Percentiles rank a stretch among this genome's conserved stretches.
Evolutionary conservation across 2,797 vertebrate species (phyloP).

Genomic region (Phrynocephalus guinanensis): DNA sequence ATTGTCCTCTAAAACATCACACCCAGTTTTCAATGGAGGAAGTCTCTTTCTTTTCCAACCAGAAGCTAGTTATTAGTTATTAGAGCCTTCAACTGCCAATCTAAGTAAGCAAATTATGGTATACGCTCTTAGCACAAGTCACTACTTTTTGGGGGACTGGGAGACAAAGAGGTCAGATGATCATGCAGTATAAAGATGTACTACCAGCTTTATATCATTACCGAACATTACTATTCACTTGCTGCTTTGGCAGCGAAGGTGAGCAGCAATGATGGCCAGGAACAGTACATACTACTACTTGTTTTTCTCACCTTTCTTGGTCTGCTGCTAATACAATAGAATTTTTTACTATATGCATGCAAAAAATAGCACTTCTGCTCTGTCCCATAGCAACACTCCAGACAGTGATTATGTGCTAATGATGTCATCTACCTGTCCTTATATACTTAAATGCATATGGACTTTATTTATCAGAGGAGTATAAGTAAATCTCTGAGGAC

Average conservation of each 20-base stretch:
- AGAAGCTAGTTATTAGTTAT: no score
- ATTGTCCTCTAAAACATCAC: not conserved
- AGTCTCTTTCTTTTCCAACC: no score
- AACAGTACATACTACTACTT: not conserved
- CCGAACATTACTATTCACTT: not conserved
- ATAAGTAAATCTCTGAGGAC: not conserved
- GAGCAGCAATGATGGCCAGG: not conserved
- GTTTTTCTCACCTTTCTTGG: not conserved
- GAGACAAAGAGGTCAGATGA: not conserved
- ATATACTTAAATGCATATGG: not conserved
- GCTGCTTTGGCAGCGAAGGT: not conserved
- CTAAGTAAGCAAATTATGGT: not conserved
- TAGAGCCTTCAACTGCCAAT: no score
- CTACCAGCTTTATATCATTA: not conserved
- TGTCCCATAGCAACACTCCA: not conserved
- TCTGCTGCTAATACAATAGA: not conserved
- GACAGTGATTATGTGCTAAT: not conserved
- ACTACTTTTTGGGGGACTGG: no score
- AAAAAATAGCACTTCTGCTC: not conserved
- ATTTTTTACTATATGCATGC: not conserved
- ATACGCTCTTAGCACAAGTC: not conserved
- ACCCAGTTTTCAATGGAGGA: not conserved
- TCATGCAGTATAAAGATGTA: not conserved
- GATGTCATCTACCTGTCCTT: not conserved
- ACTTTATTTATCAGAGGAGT: not conserved